Evolutionary conservation across 2,113 vertebrate genomes (phyloP).

Genomic region (Alectura lathami): DNA sequence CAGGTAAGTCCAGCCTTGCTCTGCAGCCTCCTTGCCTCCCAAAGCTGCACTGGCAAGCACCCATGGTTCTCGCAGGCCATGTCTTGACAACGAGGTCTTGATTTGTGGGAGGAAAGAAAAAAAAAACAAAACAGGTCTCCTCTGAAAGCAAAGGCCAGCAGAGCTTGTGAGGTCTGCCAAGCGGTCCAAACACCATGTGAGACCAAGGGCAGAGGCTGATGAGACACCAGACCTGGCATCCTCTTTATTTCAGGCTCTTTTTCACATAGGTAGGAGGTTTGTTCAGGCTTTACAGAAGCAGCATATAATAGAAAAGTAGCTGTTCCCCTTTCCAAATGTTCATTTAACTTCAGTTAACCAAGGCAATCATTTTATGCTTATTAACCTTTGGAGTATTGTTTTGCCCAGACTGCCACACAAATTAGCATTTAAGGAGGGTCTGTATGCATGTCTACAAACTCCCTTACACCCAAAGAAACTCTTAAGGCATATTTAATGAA

Average conservation of each 20-base stretch:
- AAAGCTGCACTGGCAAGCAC: not conserved
- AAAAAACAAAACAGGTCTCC: not conserved
- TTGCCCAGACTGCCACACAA: constrained; percentile 60
- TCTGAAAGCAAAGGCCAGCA: not conserved
- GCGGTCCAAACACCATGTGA: not conserved
- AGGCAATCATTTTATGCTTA: constrained; percentile 45
- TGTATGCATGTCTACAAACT: constrained; percentile 35
- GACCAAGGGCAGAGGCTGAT: not conserved
- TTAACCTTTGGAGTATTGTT: constrained; percentile 67
- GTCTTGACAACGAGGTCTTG: not conserved
- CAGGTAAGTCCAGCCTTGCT: fast-evolving
- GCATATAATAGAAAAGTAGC: not conserved
- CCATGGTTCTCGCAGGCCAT: not conserved
- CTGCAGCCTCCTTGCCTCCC: not conserved
- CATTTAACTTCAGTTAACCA: constrained; percentile 17
- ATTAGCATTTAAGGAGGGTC: constrained; percentile 39
- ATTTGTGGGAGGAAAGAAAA: not conserved
- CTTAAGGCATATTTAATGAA: constrained; percentile 62
- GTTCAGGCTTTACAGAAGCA: constrained; percentile 5
- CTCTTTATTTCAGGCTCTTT: not conserved
- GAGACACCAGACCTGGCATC: not conserved
- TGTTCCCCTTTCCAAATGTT: constrained; percentile 28
- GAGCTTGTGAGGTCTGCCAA: not conserved
- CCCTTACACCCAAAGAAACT: constrained; percentile 47
- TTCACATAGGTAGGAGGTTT: not conserved